Evolutionary conservation across 2,797 vertebrate genomes (phyloP).

Genomic region (Smutsia temminckii): DNA sequence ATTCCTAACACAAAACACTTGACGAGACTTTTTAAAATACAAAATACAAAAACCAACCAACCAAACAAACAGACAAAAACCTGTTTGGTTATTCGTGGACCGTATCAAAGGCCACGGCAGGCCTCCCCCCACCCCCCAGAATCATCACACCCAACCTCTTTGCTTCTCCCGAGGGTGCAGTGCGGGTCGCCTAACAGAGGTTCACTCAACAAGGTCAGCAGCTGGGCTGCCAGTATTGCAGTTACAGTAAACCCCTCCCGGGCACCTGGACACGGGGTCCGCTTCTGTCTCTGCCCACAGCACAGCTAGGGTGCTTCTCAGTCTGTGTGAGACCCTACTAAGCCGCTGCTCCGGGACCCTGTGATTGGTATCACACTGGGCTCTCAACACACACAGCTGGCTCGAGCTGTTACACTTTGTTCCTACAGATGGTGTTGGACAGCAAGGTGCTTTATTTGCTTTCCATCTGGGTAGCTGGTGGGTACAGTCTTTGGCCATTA

Average conservation of each 20-base stretch:
- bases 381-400: background rate
- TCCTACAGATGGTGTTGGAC: background rate
- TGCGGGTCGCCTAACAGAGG: slow-evolving; percentile 34
- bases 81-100: slow-evolving; percentile 72
- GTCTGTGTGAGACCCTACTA: background rate
- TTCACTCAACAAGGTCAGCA: slow-evolving; percentile 66
- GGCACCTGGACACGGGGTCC: background rate
- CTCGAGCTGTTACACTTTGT: background rate
- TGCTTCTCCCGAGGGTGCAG: background rate
- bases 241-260: slow-evolving; percentile 62
- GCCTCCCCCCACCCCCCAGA: background rate
- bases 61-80: slow-evolving; percentile 8
- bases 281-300: background rate
- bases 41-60: slow-evolving; percentile 57
- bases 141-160: background rate
- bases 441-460: slow-evolving; percentile 52
- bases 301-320: background rate
- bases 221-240: slow-evolving; percentile 64
- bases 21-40: slow-evolving; percentile 69
- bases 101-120: slow-evolving; percentile 59
- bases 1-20: slow-evolving; percentile 78
- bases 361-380: background rate
- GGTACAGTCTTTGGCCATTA: slow-evolving; percentile 68
- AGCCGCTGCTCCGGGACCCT: background rate
- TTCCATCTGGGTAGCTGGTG: slow-evolving; percentile 61